A percentile compares a stretch with the other conserved stretches of the same genome.
These are phyloP conservation scores for Osmerus mordax DNA, from an alignment of 2,113 vertebrate species.

Conservation along the genomic window DNA sequence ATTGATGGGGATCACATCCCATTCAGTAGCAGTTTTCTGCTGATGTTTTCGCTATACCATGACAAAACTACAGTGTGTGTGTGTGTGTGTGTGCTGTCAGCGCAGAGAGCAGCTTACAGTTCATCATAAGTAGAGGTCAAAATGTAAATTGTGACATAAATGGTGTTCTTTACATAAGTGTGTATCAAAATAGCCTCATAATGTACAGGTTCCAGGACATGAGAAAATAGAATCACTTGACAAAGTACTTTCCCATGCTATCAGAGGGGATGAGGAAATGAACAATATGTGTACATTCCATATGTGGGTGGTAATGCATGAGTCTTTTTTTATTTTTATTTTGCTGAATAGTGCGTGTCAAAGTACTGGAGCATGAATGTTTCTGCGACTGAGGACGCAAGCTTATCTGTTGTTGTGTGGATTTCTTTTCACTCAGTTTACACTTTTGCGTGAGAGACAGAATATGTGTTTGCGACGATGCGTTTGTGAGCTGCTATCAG, in stretches of 20 bases:
- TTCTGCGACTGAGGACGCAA: slow-evolving; percentile 45
- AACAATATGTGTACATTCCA: slow-evolving; percentile 27
- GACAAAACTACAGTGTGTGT: slow-evolving; percentile 26
- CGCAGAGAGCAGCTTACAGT: slow-evolving; percentile 18
- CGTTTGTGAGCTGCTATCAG: slow-evolving; percentile 58
- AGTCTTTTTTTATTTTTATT: slow-evolving; percentile 36
- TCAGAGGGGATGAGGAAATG: slow-evolving; percentile 24
- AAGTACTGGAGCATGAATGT: slow-evolving; percentile 35
- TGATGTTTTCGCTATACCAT: slow-evolving; percentile 47
- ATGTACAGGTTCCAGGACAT: slow-evolving; percentile 25
- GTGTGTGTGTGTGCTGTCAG: slow-evolving; percentile 15
- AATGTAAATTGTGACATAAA: slow-evolving; percentile 20
- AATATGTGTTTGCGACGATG: slow-evolving; percentile 60
- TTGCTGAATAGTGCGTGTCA: slow-evolving; percentile 44
- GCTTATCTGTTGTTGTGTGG: slow-evolving; percentile 52
- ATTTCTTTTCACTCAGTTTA: slow-evolving; percentile 40
- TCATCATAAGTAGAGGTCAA: slow-evolving; percentile 16
- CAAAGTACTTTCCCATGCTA: slow-evolving; percentile 26
- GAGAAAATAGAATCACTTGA: slow-evolving; percentile 25
- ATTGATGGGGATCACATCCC: slow-evolving; percentile 41
- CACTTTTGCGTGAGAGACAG: slow-evolving; percentile 46
- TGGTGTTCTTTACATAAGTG: slow-evolving; percentile 17
- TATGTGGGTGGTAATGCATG: slow-evolving; percentile 33
- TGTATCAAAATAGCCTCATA: slow-evolving; percentile 23
- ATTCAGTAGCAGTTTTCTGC: slow-evolving; percentile 38